These are phyloP conservation scores for Amia ocellicauda DNA, from an alignment of 2,113 vertebrate species.

Conservation along the genomic window DNA sequence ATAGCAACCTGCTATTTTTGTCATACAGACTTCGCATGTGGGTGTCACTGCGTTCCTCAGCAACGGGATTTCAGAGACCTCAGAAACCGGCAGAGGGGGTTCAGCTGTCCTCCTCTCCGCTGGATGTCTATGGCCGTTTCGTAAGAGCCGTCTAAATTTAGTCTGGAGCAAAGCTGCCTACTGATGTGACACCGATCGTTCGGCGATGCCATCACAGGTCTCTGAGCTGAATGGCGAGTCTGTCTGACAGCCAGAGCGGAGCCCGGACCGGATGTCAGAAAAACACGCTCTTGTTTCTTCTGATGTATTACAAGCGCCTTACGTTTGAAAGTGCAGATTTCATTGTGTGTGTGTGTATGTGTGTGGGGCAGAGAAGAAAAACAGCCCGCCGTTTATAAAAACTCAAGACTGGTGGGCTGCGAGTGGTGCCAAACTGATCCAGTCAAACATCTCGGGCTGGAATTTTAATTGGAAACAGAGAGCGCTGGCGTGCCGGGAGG, in stretches of 20 bases:
- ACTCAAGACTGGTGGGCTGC: background rate
- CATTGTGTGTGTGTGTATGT: background rate
- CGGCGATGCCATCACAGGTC: constrained; percentile 8
- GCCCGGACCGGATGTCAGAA: too few relatives aligned
- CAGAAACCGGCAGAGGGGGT: constrained; percentile 11
- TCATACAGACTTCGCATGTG: background rate
- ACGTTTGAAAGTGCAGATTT: too few relatives aligned
- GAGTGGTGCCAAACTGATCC: background rate
- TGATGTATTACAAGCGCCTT: too few relatives aligned
- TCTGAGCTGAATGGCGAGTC: constrained; percentile 5
- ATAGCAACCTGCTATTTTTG: too few relatives aligned
- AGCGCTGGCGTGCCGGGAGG: background rate
- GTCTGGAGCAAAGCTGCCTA: constrained; percentile 19
- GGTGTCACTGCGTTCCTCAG: constrained; percentile 40
- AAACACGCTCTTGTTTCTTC: too few relatives aligned
- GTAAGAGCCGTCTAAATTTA: constrained; percentile 30
- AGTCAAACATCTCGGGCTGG: constrained; percentile 17
- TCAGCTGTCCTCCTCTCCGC: too few relatives aligned
- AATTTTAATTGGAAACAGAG: constrained; percentile 36
- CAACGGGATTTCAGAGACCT: constrained; percentile 34
- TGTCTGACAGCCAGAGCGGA: background rate
- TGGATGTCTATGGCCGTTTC: constrained; percentile 45
- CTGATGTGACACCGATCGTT: constrained; percentile 26
- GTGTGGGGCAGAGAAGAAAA: background rate
- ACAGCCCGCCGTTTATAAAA: background rate